Base-by-base conservation (phyloP, 2,888 invertebrate genomes). In the Drosophila atripex region DNA sequence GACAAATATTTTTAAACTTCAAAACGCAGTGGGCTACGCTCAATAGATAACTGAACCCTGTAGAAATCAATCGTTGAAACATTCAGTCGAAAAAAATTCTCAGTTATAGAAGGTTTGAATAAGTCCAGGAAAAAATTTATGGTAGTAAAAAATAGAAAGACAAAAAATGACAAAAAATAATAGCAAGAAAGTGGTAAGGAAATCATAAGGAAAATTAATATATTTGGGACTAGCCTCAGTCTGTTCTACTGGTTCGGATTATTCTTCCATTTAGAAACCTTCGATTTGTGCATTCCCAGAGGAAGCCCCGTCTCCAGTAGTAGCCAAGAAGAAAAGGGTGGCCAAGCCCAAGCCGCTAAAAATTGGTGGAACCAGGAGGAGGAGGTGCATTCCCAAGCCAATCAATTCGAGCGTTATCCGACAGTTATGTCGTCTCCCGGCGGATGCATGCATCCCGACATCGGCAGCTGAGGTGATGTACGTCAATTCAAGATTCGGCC, bases 381-480 rank as follows among this genome's bases (percentile, higher is more conserved):
- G 30, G 9, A 35, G n/a, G 12, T 5, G 1, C 2, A 8, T 30
- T 8, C 60, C 60, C 0, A 11, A 16, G 3, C 3, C 16, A 12
- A 11, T 63, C 6, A 23, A 3, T 1, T 21, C 23, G 1, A 41
- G 39, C n/a, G 16, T 23, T 8, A 30, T 64, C n/a, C 54, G 63
- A 2, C 6, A 38, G 38, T 53, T 64, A 8, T 64, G 63, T 9
- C 60, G 16, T 9, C 3, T 46, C n/a, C 63, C 68, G 0, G 9
- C 45, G 1, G 18, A 46, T 9, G 5, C 2, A 3, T 12, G 6
- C 9, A 3, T 11, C 4, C 0, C 5, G 3, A 35, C 6, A 2
- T 7, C 16, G 0, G 9, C 30, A 11, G 69, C 68, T 1, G 18
- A 18, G 23, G 28, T 64, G 3, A 45, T 45, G 68, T 64, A 64